Percentiles rank a stretch among this genome's conserved stretches.
Evolutionary conservation across 2,113 vertebrate species (phyloP).

Genomic region (Cygnus atratus): DNA sequence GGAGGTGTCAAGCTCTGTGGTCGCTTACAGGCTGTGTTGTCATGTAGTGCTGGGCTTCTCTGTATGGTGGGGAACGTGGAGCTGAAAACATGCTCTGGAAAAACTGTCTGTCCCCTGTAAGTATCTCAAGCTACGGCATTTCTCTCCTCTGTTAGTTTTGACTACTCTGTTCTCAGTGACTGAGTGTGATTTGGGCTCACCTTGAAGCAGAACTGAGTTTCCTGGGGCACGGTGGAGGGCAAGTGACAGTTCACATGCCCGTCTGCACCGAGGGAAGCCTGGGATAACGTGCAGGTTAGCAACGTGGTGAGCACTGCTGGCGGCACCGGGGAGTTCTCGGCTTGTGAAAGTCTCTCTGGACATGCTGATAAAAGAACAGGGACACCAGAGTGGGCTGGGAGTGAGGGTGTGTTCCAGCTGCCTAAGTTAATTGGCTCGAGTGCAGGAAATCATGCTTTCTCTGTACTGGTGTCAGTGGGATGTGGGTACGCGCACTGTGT

Average conservation of each 20-base stretch:
- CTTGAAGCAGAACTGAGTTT: not conserved
- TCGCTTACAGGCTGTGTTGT: not conserved
- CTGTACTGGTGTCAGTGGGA: too few relatives aligned
- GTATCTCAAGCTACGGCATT: not conserved
- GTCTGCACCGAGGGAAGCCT: not conserved
- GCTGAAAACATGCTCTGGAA: not conserved
- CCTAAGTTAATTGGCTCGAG: not conserved
- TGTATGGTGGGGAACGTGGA: not conserved
- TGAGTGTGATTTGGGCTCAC: not conserved
- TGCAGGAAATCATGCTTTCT: too few relatives aligned
- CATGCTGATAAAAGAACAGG: not conserved
- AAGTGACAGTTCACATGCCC: not conserved
- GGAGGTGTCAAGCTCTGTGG: not conserved
- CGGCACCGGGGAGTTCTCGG: not conserved
- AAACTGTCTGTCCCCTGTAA: not conserved
- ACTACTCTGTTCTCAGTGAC: not conserved
- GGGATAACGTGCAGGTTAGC: not conserved
- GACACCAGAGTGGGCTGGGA: not conserved
- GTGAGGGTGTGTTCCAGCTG: not conserved
- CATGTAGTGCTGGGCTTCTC: not conserved
- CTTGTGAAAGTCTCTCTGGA: not conserved
- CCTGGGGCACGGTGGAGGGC: not conserved
- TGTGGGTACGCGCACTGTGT: not conserved
- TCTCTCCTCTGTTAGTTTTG: not conserved
- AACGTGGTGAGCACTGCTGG: not conserved